Evolutionary conservation across 1,140 invertebrate genomes (phyloP), one percentile per base, ranked within the genome.

Genomic region (Brachionus paranguensis): DNA sequence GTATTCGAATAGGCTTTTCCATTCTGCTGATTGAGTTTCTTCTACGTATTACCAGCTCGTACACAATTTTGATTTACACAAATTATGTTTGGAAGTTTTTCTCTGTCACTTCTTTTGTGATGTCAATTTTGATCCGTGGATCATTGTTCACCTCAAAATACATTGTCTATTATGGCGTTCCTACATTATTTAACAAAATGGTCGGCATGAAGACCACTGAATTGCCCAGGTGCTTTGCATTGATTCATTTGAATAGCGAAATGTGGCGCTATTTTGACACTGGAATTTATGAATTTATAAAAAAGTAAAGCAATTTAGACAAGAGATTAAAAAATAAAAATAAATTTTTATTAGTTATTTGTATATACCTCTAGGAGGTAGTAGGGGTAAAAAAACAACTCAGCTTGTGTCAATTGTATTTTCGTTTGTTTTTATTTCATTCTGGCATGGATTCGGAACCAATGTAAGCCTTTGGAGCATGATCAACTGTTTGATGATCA

Each of bases 301-400:
- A 81, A 64, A 81, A 81, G 78, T 81, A 64, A 20, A 24, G 1
- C 3, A 3, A 24, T 60, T 60, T 5, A 12, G 14, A 47, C 11
- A 14, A 47, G 11, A 70, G 14, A 10, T 64, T 37, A 1, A 29
- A 33, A 24, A 17, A 79, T 24, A 20, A 37, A 55, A 60, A 55
- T 55, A 20, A 10, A 37, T 17, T 55, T 55, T 74, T 43, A 45
- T 43, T 74, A 76, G 78, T 64, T 81, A 81, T 64, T 24, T 81
- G n/a, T 81, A 81, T 47, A 64, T 81, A 64, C 78, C 78, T 64
- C 53, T 81, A 29, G 78, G 78, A 43, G 78, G 78, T 43, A 81
- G 53, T 11, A 81, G n/a, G 37, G 24, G 50, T 10, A 79, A 79
- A 37, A 60, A 55, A 33, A 60, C n/a, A n/a, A 60, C 50, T 11